Evolutionary conservation across 2,888 invertebrate genomes (phyloP).

Genomic region (Oegoconia quadripuncta): DNA sequence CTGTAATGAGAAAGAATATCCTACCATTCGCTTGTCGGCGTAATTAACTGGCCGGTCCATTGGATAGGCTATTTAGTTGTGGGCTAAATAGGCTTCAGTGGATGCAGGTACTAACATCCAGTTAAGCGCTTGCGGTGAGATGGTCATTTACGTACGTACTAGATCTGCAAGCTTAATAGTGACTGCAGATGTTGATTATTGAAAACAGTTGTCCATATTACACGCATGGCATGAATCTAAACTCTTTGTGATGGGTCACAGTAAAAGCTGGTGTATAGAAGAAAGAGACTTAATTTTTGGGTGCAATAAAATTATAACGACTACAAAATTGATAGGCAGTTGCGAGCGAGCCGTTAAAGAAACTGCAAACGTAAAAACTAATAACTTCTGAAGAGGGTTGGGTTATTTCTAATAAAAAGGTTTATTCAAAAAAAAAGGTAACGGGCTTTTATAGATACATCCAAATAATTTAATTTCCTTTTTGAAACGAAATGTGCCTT

Average conservation of each 20-base stretch:
- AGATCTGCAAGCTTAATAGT: too few relatives aligned
- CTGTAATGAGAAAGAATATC: constrained; percentile 60
- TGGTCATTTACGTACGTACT: too few relatives aligned
- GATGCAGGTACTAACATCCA: too few relatives aligned
- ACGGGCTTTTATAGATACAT: constrained; percentile 40
- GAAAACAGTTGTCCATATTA: too few relatives aligned
- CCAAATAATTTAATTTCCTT: constrained; percentile 55
- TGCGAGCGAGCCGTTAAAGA: constrained; percentile 37
- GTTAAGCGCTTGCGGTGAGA: too few relatives aligned
- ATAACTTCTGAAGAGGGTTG: constrained; percentile 24
- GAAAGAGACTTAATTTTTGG: constrained; percentile 25
- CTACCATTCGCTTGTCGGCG: constrained; percentile 46
- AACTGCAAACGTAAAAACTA: constrained; percentile 43
- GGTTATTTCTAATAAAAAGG: constrained; percentile 31
- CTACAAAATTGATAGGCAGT: constrained; percentile 27
- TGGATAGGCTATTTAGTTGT: constrained; percentile 12
- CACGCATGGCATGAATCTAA: too few relatives aligned
- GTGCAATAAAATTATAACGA: constrained; percentile 22
- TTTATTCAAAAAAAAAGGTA: constrained; percentile 39
- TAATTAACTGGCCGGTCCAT: constrained; percentile 50
- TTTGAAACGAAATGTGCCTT: constrained; percentile 47
- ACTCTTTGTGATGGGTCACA: too few relatives aligned
- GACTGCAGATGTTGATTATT: too few relatives aligned
- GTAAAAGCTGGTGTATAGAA: too few relatives aligned
- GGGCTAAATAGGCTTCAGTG: constrained; percentile 10